These are phyloP conservation scores for Nanger granti DNA, from an alignment of 2,113 vertebrate genomes.

Conservation along the genomic window DNA sequence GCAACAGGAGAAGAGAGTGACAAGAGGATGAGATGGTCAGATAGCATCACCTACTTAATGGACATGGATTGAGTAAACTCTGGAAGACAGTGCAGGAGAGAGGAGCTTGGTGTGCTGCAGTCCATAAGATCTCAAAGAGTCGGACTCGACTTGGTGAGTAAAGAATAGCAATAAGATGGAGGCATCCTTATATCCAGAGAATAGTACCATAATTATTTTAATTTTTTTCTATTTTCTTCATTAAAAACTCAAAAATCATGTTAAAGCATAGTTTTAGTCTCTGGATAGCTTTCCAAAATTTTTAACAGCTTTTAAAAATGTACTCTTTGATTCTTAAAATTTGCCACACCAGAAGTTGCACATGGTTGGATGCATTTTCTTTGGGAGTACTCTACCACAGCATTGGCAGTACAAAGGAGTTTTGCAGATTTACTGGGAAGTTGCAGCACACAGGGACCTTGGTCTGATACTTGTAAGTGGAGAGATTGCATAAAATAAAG, in stretches of 20 bases:
- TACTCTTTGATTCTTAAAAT: neutral
- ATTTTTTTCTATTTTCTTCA: neutral
- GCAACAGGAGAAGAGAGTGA: neutral
- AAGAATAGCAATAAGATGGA: neutral
- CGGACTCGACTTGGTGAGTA: rapidly evolving
- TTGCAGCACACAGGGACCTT: constrained; percentile 75
- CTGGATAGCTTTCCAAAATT: neutral
- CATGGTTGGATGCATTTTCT: constrained; percentile 80
- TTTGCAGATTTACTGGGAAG: constrained; percentile 84
- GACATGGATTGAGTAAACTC: neutral
- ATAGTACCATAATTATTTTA: neutral
- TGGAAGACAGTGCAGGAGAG: neutral
- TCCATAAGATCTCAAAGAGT: neutral
- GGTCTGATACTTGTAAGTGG: constrained; percentile 83
- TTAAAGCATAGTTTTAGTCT: neutral
- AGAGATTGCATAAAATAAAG: neutral
- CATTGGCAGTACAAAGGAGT: constrained; percentile 85
- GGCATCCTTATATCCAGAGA: neutral
- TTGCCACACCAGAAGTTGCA: constrained; percentile 80
- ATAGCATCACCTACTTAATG: neutral
- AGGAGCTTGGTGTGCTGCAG: neutral
- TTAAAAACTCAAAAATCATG: neutral
- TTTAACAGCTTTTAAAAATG: neutral
- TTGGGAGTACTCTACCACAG: constrained; percentile 87
- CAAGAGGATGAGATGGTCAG: neutral